These are phyloP conservation scores for Thomomys bottae DNA, from an alignment of 2,113 vertebrate genomes.

Conservation along the genomic window DNA sequence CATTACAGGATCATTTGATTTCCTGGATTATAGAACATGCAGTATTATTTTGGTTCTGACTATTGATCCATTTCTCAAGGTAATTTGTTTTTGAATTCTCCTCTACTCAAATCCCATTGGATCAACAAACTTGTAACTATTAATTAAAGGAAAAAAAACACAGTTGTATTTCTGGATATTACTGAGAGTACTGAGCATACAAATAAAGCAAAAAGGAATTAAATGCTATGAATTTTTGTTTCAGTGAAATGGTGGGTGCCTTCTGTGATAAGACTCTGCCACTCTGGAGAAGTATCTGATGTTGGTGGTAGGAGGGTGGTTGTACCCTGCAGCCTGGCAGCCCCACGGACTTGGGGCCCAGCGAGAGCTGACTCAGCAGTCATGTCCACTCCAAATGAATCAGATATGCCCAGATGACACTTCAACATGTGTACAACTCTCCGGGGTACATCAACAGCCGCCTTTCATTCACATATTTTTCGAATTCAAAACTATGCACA, in stretches of 20 bases:
- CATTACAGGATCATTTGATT: constrained; percentile 69
- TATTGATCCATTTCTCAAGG: constrained; percentile 79
- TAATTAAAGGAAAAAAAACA: constrained; percentile 51
- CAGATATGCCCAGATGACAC: constrained; percentile 79
- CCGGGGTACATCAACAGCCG: constrained; percentile 55
- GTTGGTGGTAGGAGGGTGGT: neutral
- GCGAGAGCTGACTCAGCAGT: constrained; percentile 22
- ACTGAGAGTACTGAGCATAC: constrained; percentile 52
- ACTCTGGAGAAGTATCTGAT: constrained; percentile 41
- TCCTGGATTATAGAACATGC: constrained; percentile 75
- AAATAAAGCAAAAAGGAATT: constrained; percentile 58
- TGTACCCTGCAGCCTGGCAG: constrained; percentile 5
- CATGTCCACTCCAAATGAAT: constrained; percentile 34
- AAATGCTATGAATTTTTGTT: constrained; percentile 69
- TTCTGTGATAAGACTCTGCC: constrained; percentile 52
- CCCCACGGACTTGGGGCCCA: neutral
- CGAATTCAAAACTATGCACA: constrained; percentile 56
- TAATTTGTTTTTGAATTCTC: constrained; percentile 58
- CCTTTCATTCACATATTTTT: constrained; percentile 63
- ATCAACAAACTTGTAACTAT: constrained; percentile 69
- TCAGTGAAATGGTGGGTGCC: constrained; percentile 70
- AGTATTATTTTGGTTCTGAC: constrained; percentile 74
- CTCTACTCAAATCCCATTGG: constrained; percentile 61
- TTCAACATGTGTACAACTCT: constrained; percentile 66
- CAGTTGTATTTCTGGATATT: constrained; percentile 25